Evolutionary conservation across 2,888 invertebrate genomes (phyloP).

Genomic region (Cheilosia vernalis): DNA sequence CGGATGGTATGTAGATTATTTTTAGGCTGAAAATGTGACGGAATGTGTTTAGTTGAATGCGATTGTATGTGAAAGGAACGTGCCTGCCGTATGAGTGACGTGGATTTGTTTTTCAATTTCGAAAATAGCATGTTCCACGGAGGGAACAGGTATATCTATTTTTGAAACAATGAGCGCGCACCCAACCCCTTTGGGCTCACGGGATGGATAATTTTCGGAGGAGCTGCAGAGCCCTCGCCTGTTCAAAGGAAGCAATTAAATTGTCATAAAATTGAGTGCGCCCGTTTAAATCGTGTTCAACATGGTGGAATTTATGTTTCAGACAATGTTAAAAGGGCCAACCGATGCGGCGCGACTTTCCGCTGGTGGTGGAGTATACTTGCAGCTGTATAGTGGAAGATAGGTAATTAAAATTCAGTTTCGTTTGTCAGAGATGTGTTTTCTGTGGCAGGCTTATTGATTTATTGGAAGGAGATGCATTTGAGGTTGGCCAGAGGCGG

Average conservation of each 20-base stretch:
- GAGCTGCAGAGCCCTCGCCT: constrained; percentile 25
- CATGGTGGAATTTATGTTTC: constrained; percentile 62
- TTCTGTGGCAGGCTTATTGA: constrained; percentile 54
- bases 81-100: constrained; percentile 58
- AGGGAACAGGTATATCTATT: constrained; percentile 40
- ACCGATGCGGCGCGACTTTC: neutral
- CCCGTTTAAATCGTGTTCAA: constrained; percentile 71
- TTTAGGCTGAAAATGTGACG: constrained; percentile 17
- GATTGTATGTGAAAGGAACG: constrained; percentile 40
- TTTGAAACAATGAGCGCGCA: constrained; percentile 51
- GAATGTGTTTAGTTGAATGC: constrained; percentile 9
- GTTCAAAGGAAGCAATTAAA: constrained; percentile 74
- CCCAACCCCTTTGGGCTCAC: constrained; percentile 28
- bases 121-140: constrained; percentile 48
- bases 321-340: constrained; percentile 45
- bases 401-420: constrained; percentile 67
- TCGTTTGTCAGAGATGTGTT: constrained; percentile 42
- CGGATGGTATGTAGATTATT: constrained; percentile 32
- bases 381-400: neutral
- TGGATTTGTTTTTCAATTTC: constrained; percentile 72
- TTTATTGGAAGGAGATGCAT: constrained; percentile 42
- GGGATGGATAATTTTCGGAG: neutral
- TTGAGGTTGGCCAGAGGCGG: constrained; percentile 18
- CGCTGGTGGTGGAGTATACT: too few species aligned
- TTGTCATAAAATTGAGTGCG: constrained; percentile 73